Percentiles rank a stretch among this genome's conserved stretches.
phyloP scores from a whole-genome alignment of 1,140 invertebrate species.

The Kradibia gibbosae region DNA sequence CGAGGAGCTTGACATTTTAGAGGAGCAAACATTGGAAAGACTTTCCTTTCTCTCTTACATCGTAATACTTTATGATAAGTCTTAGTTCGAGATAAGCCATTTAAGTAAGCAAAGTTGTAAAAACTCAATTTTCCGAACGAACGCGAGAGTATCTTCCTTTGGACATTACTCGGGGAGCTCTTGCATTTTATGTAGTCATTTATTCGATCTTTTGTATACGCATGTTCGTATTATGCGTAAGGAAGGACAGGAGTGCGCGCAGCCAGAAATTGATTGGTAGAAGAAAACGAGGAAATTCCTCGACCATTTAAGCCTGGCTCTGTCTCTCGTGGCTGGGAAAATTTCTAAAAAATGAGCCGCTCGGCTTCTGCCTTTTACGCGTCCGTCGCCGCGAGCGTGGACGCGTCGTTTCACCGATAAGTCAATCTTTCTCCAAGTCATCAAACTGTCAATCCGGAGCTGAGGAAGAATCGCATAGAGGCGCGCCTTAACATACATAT shows the following conservation, averaged over 20 bases:
- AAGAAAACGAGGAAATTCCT: neutral
- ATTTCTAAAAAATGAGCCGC: neutral
- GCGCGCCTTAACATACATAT: neutral
- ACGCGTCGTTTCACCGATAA: slow-evolving; percentile 24
- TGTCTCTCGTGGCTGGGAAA: neutral
- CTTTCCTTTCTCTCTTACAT: neutral
- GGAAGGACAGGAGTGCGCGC: too few species aligned
- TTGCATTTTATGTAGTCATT: neutral
- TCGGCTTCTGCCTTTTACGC: neutral
- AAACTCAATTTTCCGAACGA: slow-evolving; percentile 35
- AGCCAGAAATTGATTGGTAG: neutral
- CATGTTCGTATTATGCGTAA: neutral
- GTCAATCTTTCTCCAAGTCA: slow-evolving; percentile 36
- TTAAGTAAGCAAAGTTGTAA: slow-evolving; percentile 36
- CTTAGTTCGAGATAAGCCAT: neutral
- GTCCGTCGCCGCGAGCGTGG: neutral
- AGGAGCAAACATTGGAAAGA: neutral
- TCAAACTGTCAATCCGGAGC: slow-evolving; percentile 32
- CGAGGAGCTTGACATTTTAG: neutral
- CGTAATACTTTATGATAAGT: neutral
- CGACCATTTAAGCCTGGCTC: too few species aligned
- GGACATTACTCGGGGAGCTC: neutral
- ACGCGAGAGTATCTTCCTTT: neutral
- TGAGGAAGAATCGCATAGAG: neutral
- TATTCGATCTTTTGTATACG: neutral